Percentiles rank a stretch among this genome's conserved stretches.
Evolutionary conservation across 2,888 invertebrate species (phyloP).

Genomic region (Furcula furcula): DNA sequence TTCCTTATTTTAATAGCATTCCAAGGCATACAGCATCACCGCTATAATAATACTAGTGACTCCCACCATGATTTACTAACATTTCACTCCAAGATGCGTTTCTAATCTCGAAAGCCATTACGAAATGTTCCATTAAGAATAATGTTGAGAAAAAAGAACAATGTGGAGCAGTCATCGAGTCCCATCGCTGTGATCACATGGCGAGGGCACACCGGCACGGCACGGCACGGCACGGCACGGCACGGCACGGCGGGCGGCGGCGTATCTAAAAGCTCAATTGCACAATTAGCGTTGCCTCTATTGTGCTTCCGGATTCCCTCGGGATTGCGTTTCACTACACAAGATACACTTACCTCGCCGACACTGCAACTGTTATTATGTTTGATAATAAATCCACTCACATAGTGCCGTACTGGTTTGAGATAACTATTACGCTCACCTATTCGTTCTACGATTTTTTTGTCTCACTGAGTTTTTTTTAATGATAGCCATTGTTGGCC

Average conservation of each 20-base stretch:
- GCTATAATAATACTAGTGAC: no score
- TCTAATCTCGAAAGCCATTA: no score
- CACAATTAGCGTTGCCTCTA: conserved; percentile 63
- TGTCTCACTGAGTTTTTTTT: no score
- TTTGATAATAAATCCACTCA: conserved; percentile 8
- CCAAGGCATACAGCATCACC: no score
- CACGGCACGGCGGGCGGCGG: conserved; percentile 27
- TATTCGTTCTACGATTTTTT: no score
- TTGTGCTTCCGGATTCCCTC: conserved; percentile 71
- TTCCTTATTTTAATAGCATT: no score
- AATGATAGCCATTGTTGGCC: no score
- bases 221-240: no score
- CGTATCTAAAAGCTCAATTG: conserved; percentile 67
- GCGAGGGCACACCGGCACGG: conserved; percentile 20
- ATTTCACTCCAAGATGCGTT: no score
- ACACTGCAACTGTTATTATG: conserved; percentile 21
- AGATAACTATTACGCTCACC: no score
- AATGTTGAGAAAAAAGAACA: conserved; percentile 21
- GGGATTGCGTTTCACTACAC: conserved; percentile 51
- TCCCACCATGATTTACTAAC: no score
- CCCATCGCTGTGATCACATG: conserved; percentile 30
- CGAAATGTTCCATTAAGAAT: conserved; percentile 11
- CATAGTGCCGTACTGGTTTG: not conserved
- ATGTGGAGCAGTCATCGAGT: conserved; percentile 31
- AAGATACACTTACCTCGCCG: conserved; percentile 29